A percentile compares a stretch with the other conserved stretches of the same genome.
Conservation (phyloP, 30 jellyfish, hydroid and myxozoan species). For the Hydractinia echinata region DNA sequence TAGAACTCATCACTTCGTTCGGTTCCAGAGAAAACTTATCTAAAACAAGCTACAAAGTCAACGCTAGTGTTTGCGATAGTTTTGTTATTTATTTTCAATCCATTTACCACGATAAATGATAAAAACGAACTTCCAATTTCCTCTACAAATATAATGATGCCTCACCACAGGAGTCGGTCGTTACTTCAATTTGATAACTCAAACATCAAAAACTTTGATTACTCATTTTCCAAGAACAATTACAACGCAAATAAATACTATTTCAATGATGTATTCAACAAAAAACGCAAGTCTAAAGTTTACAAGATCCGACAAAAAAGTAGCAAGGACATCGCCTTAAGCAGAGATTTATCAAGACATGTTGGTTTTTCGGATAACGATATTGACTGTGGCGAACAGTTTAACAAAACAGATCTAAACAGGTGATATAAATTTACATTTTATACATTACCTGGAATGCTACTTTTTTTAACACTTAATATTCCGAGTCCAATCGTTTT, state of each 20-base stretch:
- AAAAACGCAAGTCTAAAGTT: conserved; percentile 12
- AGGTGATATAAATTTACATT: conserved; percentile 22
- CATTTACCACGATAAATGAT: too few species aligned
- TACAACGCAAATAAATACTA: conserved; percentile 21
- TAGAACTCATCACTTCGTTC: too few species aligned
- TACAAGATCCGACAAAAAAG: neutral
- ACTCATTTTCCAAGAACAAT: conserved; percentile 22
- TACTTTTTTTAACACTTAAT: too few species aligned
- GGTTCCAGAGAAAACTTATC: too few species aligned
- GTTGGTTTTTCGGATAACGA: conserved; percentile 23
- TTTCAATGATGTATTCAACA: conserved; percentile 31
- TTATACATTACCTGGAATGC: neutral
- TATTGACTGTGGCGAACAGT: conserved; percentile 39
- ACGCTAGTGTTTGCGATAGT: too few species aligned
- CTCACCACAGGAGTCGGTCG: conserved; percentile 46
- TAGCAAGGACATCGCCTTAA: neutral
- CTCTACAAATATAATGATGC: neutral
- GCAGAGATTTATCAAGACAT: neutral
- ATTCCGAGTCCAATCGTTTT: too few species aligned
- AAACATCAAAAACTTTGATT: neutral
- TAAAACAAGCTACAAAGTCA: too few species aligned
- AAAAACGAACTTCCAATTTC: neutral
- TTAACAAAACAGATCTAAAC: conserved; percentile 50
- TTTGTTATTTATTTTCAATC: too few species aligned
- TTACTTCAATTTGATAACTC: conserved; percentile 49